Percentiles rank a stretch among this genome's conserved stretches.
These are phyloP conservation scores for Timema cristinae DNA, from an alignment of 2,888 invertebrate genomes.

Conservation along the genomic window DNA sequence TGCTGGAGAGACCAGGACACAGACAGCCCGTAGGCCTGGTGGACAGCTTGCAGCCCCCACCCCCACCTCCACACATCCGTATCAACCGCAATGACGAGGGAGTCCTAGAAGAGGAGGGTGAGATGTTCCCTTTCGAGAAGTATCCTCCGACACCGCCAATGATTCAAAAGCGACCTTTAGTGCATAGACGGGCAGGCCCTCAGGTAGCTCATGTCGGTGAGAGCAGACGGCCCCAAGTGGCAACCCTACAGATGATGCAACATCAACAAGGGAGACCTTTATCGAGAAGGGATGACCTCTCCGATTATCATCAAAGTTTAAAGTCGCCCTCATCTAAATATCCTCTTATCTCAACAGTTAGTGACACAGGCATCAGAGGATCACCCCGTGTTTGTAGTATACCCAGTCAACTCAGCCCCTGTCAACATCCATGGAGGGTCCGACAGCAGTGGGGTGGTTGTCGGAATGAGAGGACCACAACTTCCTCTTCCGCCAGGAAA, in stretches of 20 bases:
- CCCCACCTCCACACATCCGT: slow-evolving; percentile 40
- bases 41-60: slow-evolving; percentile 51
- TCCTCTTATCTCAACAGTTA: slow-evolving; percentile 31
- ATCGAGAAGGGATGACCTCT: slow-evolving; percentile 22
- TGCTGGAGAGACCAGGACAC: slow-evolving; percentile 22
- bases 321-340: slow-evolving; percentile 17
- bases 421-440: slow-evolving; percentile 48
- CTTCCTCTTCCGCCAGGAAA: slow-evolving; percentile 47
- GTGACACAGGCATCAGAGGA: slow-evolving; percentile 27
- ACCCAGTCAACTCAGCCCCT: slow-evolving; percentile 54
- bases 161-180: slow-evolving; percentile 43
- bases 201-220: slow-evolving; percentile 9
- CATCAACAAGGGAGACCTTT: slow-evolving; percentile 36
- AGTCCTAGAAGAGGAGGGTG: slow-evolving; percentile 27
- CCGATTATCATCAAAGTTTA: slow-evolving; percentile 7
- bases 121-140: slow-evolving; percentile 24
- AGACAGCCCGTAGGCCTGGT: slow-evolving; percentile 31
- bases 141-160: slow-evolving; percentile 46
- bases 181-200: slow-evolving; percentile 27
- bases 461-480: slow-evolving; percentile 53
- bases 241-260: slow-evolving; percentile 67
- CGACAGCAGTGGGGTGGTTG: slow-evolving; percentile 49
- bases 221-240: slow-evolving; percentile 48
- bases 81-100: slow-evolving; percentile 38
- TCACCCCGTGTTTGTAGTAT: slow-evolving; percentile 53